Conservation (phyloP, 2,797 vertebrate genomes). For the Melanogrammus aeglefinus region DNA sequence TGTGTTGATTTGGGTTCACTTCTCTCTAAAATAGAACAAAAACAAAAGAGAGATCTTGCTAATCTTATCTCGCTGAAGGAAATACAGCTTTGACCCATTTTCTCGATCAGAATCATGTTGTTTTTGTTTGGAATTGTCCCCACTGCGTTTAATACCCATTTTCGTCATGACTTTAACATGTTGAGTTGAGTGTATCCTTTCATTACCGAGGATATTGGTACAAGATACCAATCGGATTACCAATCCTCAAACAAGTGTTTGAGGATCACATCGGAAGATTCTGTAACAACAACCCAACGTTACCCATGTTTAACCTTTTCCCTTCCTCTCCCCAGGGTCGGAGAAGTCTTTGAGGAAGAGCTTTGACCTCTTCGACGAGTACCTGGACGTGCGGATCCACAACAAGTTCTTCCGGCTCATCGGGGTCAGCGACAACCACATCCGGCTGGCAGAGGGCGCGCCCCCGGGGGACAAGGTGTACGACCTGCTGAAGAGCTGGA, state of each 20-base stretch:
- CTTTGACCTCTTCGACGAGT: conserved; percentile 76
- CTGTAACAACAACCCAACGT: conserved; percentile 20
- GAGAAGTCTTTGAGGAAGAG: conserved; percentile 76
- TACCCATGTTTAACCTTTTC: conserved; percentile 1
- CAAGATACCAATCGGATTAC: no score
- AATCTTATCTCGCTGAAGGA: neutral
- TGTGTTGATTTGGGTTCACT: neutral
- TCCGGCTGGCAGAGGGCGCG: conserved; percentile 69
- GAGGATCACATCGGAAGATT: neutral
- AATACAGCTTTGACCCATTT: neutral
- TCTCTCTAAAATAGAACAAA: neutral
- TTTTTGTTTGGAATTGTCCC: neutral
- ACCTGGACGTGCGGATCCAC: conserved; percentile 73
- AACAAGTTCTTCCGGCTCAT: conserved; percentile 81
- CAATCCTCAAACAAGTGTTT: neutral
- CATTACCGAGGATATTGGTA: no score
- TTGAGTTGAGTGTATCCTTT: no score
- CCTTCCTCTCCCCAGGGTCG: conserved; percentile 53
- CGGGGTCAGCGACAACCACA: conserved; percentile 76
- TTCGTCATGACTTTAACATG: no score
- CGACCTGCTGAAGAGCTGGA: conserved; percentile 78
- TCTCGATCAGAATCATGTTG: neutral
- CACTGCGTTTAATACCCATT: no score
- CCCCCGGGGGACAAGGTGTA: conserved; percentile 73
- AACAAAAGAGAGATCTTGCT: neutral